Percentiles rank a stretch among this genome's conserved stretches.
phyloP scores from a whole-genome alignment of 2,113 vertebrate species.

The Trogon melanurus region DNA sequence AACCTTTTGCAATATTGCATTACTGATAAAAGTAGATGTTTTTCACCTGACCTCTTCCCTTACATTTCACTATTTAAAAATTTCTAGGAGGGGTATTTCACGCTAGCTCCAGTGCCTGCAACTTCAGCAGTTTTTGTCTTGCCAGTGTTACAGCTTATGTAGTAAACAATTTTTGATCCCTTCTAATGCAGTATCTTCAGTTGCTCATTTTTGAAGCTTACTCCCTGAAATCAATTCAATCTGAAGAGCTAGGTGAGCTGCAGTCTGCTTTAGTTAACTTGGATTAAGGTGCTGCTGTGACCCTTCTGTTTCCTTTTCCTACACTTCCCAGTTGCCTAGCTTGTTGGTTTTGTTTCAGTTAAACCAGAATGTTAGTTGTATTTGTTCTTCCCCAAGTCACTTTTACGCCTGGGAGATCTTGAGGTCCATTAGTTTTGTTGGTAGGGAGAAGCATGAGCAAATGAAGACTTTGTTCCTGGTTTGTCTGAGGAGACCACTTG shows the following conservation, averaged over 20 bases:
- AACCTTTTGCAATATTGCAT: background rate
- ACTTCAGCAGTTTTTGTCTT: background rate
- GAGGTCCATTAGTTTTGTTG: background rate
- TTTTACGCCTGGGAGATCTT: background rate
- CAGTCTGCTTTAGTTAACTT: background rate
- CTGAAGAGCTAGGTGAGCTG: background rate
- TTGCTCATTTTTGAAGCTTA: background rate
- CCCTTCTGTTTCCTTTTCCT: background rate
- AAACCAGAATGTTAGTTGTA: background rate
- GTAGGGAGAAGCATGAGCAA: background rate
- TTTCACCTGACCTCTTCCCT: background rate
- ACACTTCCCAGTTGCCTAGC: background rate
- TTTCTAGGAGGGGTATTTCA: background rate
- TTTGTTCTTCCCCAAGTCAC: background rate
- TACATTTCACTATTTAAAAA: background rate
- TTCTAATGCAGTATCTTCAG: background rate
- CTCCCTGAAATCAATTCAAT: background rate
- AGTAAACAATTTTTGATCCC: background rate
- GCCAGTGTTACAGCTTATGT: background rate
- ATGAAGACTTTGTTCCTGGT: background rate
- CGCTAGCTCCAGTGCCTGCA: background rate
- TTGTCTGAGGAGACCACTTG: background rate
- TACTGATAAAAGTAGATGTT: background rate
- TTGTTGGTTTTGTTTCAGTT: background rate
- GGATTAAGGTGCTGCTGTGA: background rate